Percentiles rank a stretch among this genome's conserved stretches.
Evolutionary conservation across 2,113 vertebrate genomes (phyloP).

Genomic region (Scalopus aquaticus): DNA sequence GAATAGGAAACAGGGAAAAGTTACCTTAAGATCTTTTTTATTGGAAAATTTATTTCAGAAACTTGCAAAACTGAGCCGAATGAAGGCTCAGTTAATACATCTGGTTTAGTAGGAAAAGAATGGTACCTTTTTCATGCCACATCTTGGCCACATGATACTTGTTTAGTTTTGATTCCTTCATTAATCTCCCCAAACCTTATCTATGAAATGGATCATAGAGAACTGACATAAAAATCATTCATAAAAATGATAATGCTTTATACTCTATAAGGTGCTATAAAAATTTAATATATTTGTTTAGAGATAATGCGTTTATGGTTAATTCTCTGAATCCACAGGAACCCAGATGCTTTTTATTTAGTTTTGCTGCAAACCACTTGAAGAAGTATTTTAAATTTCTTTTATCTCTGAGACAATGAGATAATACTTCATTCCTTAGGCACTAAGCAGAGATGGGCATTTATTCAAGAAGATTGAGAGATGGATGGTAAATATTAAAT

Average conservation of each 20-base stretch:
- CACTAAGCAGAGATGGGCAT: not conserved
- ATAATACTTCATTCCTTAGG: not conserved
- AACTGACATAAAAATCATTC: not conserved
- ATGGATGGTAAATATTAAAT: not conserved
- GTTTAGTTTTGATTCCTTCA: not conserved
- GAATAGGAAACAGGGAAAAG: not conserved
- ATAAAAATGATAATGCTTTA: not conserved
- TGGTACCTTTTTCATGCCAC: not conserved
- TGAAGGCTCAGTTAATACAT: not conserved
- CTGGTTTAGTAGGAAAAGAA: not conserved
- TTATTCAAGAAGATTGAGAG: not conserved
- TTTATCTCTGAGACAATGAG: not conserved
- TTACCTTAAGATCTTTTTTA: not conserved
- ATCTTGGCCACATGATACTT: not conserved
- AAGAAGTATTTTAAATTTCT: conserved; percentile 1
- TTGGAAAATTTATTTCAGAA: not conserved
- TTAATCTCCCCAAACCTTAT: not conserved
- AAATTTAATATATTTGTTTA: not conserved
- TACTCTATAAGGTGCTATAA: not conserved
- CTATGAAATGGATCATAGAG: not conserved
- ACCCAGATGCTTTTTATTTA: not conserved
- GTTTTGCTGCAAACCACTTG: not conserved
- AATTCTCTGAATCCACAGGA: not conserved
- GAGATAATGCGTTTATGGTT: not conserved
- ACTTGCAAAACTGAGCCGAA: not conserved